phyloP scores from a whole-genome alignment of 2,797 vertebrate genomes.

The Rhinella marina region DNA sequence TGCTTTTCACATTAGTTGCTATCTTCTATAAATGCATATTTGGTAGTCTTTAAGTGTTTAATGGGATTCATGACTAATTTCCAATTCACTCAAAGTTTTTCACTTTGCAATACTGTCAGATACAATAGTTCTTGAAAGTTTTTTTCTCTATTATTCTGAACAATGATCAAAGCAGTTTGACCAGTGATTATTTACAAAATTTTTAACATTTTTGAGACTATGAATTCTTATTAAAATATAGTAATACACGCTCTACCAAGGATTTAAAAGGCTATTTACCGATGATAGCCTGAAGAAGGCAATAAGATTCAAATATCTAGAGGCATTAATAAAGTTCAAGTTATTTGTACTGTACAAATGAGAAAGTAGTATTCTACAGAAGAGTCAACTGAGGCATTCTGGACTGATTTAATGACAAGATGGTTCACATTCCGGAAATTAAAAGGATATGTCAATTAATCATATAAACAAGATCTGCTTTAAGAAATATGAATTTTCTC shows the following conservation, averaged over 20 bases:
- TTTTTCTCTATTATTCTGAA: not conserved
- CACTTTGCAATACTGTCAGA: not conserved
- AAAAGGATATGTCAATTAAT: constrained; percentile 17
- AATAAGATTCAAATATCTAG: not conserved
- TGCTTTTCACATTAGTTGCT: no score
- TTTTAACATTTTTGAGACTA: not conserved
- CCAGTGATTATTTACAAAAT: not conserved
- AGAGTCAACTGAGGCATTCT: not conserved
- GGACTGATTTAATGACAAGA: not conserved
- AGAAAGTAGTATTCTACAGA: not conserved
- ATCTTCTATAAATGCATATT: no score
- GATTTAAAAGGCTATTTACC: not conserved
- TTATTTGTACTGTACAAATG: not conserved
- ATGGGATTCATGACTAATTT: not conserved
- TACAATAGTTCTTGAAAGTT: not conserved
- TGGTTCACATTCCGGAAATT: constrained; percentile 31
- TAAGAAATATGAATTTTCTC: not conserved
- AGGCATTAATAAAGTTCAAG: not conserved
- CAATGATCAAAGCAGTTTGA: not conserved
- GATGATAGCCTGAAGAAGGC: not conserved
- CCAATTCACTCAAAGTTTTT: not conserved
- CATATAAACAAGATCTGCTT: constrained; percentile 8
- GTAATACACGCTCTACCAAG: not conserved
- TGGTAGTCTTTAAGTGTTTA: not conserved
- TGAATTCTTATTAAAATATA: not conserved